phyloP scores from a whole-genome alignment of 2,888 invertebrate genomes.

The Seira ritae region DNA sequence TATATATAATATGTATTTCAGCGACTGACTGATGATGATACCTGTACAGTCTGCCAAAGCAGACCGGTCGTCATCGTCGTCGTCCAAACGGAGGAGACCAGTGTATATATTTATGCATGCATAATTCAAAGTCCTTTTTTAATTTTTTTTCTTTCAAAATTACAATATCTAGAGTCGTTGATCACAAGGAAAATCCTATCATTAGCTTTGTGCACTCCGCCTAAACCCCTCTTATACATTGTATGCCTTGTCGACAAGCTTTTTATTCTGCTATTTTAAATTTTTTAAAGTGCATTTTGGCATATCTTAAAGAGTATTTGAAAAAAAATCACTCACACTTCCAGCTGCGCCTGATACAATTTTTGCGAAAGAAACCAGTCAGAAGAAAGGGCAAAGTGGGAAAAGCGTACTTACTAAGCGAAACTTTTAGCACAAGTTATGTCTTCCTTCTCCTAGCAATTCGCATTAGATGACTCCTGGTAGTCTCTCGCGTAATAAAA shows the following conservation, averaged over 20 bases:
- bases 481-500: slow-evolving; percentile 46
- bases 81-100: neutral
- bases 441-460: neutral
- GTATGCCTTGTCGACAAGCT: too few relatives aligned
- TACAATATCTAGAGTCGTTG: neutral
- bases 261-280: neutral
- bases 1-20: too few relatives aligned
- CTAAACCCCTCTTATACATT: neutral
- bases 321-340: neutral
- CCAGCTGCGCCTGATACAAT: slow-evolving; percentile 2
- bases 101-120: neutral
- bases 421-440: slow-evolving; percentile 10
- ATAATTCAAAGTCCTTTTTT: neutral
- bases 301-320: neutral
- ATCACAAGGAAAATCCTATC: neutral
- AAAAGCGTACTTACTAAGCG: neutral
- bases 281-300: neutral
- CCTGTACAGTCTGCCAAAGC: neutral
- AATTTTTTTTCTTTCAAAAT: neutral
- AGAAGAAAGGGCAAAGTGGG: neutral
- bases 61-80: slow-evolving; percentile 4
- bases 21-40: neutral
- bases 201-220: neutral
- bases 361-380: slow-evolving; percentile 29
- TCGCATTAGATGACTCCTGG: slow-evolving; percentile 32